These are phyloP conservation scores for Drosophila lutescens DNA, from an alignment of 2,888 invertebrate genomes.

Conservation along the genomic window DNA sequence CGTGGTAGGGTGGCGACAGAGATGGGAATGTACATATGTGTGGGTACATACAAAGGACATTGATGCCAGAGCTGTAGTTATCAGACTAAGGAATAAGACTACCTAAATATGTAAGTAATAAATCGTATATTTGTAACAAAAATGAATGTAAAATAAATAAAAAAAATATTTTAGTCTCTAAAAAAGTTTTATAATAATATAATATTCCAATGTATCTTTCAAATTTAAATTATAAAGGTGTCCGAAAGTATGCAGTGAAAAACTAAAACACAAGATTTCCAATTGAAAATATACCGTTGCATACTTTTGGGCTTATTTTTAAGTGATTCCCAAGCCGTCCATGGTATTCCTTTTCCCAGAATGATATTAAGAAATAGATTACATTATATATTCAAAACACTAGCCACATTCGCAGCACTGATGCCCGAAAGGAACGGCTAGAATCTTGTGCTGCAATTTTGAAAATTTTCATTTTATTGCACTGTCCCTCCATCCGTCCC, in stretches of 20 bases:
- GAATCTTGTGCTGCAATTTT: slow-evolving; percentile 66
- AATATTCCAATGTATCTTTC: no score
- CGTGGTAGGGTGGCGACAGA: slow-evolving; percentile 18
- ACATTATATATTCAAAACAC: background rate
- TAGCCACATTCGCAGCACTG: slow-evolving; percentile 23
- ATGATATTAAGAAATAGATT: background rate
- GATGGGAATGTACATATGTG: background rate
- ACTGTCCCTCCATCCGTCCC: background rate
- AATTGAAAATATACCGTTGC: no score
- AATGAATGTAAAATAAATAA: background rate
- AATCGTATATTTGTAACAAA: background rate
- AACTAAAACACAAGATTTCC: no score
- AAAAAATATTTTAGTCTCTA: no score
- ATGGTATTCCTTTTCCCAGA: no score
- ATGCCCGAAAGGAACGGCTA: slow-evolving; percentile 45
- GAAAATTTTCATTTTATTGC: slow-evolving; percentile 62
- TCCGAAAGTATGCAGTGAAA: no score
- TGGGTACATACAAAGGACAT: background rate
- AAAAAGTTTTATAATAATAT: no score
- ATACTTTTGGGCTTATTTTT: background rate
- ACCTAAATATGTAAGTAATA: no score
- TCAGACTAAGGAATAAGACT: no score
- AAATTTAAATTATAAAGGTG: background rate
- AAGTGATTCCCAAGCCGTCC: background rate
- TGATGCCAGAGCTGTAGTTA: background rate